Conservation (phyloP, 2,797 vertebrate species). For the Masticophis lateralis region DNA sequence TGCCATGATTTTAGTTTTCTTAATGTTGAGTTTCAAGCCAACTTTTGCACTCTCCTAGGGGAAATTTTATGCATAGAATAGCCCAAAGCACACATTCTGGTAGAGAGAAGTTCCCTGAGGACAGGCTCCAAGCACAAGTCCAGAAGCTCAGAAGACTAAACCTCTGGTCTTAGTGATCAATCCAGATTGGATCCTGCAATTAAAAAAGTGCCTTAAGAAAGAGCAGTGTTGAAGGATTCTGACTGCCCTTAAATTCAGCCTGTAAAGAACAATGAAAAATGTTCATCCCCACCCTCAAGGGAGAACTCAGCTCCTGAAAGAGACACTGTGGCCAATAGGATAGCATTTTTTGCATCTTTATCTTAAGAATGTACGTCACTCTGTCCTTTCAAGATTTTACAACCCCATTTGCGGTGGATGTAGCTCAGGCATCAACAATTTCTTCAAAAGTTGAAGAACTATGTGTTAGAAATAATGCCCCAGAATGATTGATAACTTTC, state of each 20-base stretch:
- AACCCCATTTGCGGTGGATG: neutral
- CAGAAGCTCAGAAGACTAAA: neutral
- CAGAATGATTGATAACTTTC: constrained; percentile 25
- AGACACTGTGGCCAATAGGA: neutral
- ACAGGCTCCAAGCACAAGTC: neutral
- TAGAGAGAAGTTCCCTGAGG: neutral
- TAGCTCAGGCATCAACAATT: neutral
- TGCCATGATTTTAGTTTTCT: too few species aligned
- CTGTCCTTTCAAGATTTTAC: neutral
- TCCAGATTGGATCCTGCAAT: neutral
- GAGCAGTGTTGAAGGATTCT: neutral
- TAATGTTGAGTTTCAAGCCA: too few species aligned
- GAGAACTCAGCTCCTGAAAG: neutral
- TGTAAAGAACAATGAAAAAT: neutral
- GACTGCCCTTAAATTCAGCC: neutral
- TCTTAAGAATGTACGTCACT: neutral
- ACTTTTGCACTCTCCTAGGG: too few species aligned
- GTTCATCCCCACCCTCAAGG: neutral
- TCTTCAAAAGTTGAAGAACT: constrained; percentile 1
- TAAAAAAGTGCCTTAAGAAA: neutral
- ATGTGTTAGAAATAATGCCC: neutral
- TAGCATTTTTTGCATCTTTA: neutral
- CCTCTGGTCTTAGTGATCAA: neutral
- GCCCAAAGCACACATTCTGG: neutral
- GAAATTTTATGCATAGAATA: too few species aligned